A percentile compares a stretch with the other conserved stretches of the same genome.
Conservation (phyloP, 2,888 invertebrate species). For the Cybosia mesomella region DNA sequence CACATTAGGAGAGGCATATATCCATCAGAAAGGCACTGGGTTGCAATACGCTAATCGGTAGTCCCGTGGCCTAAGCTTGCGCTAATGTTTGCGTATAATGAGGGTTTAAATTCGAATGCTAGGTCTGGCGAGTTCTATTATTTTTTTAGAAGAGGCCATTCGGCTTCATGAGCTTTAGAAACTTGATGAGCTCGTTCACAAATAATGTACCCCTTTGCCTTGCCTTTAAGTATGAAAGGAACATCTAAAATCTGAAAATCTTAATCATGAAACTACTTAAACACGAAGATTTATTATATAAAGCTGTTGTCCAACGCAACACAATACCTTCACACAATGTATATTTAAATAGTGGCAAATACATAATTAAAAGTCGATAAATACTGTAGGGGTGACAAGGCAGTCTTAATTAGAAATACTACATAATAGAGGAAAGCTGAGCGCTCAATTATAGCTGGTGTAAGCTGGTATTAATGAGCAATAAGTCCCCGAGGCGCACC, state of each 20-base stretch:
- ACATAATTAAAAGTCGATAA: slow-evolving; percentile 44
- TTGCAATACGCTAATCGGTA: too few relatives aligned
- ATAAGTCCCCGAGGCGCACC: slow-evolving; percentile 45
- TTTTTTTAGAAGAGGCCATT: not conserved
- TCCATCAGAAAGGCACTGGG: too few relatives aligned
- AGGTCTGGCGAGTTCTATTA: not conserved
- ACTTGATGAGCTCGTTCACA: too few relatives aligned
- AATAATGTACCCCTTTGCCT: too few relatives aligned
- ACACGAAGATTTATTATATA: too few relatives aligned
- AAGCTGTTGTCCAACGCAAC: too few relatives aligned
- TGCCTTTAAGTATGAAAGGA: too few relatives aligned
- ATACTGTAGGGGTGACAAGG: not conserved
- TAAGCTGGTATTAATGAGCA: slow-evolving; percentile 52
- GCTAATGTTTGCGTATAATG: not conserved
- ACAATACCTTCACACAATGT: slow-evolving; percentile 22
- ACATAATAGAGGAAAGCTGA: slow-evolving; percentile 27
- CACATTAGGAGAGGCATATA: too few relatives aligned
- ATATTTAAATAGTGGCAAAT: slow-evolving; percentile 41
- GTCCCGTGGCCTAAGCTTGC: too few relatives aligned
- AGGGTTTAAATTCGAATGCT: not conserved
- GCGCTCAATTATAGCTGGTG: slow-evolving; percentile 37
- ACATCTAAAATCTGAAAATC: too few relatives aligned
- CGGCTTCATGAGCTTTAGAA: too few relatives aligned
- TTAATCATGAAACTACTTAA: too few relatives aligned
- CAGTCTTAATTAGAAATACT: slow-evolving; percentile 47